Evolutionary conservation across 2,113 vertebrate species (phyloP).

Genomic region (Triplophysa tibetana): DNA sequence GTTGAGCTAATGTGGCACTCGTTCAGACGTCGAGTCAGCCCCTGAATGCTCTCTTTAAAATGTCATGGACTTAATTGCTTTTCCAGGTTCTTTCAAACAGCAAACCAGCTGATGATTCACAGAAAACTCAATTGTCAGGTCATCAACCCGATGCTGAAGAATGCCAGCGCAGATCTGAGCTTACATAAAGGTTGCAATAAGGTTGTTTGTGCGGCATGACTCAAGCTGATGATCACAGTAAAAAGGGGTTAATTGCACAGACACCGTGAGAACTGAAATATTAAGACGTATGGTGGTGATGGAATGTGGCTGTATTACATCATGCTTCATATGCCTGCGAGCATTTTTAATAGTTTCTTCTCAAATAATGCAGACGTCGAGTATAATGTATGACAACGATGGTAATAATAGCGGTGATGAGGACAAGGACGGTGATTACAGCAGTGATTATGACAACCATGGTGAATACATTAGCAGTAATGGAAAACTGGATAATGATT

Average conservation of each 20-base stretch:
- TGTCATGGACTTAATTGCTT: constrained; percentile 27
- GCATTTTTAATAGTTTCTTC: constrained; percentile 1
- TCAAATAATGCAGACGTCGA: not conserved
- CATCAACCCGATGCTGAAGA: constrained; percentile 34
- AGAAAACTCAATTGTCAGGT: constrained; percentile 12
- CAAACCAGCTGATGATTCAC: constrained; percentile 24
- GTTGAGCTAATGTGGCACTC: not conserved
- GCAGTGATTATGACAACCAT: too few relatives aligned
- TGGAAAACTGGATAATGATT: too few relatives aligned
- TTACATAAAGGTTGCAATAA: too few relatives aligned
- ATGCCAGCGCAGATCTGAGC: too few relatives aligned
- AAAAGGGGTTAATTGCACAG: too few relatives aligned
- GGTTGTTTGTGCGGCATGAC: too few relatives aligned
- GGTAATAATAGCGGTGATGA: too few relatives aligned
- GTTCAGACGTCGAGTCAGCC: constrained; percentile 15
- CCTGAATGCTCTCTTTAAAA: constrained; percentile 19
- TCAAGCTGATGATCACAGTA: too few relatives aligned
- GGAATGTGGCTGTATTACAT: not conserved
- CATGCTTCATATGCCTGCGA: constrained; percentile 4
- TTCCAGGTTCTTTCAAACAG: constrained; percentile 21
- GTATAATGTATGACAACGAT: too few relatives aligned
- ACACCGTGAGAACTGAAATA: too few relatives aligned
- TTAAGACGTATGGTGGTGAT: constrained; percentile 1
- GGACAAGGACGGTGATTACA: too few relatives aligned
- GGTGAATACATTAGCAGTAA: too few relatives aligned